These are phyloP conservation scores for Tamandua tetradactyla DNA, from an alignment of 2,797 vertebrate genomes.

Conservation along the genomic window DNA sequence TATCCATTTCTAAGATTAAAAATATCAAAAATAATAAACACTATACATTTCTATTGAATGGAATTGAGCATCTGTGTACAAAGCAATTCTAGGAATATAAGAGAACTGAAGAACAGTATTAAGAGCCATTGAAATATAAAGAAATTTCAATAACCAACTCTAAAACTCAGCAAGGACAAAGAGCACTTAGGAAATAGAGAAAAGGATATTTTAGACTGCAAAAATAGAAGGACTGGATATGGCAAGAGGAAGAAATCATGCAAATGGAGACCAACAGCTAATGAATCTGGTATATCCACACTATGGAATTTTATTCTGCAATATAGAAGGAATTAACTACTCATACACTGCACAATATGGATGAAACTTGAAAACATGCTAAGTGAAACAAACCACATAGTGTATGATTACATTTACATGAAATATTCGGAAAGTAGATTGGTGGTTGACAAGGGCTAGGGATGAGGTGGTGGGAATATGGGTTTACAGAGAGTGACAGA, in stretches of 20 bases:
- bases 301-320: background rate
- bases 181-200: background rate
- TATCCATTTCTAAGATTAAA: background rate
- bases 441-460: background rate
- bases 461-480: background rate
- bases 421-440: background rate
- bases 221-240: background rate
- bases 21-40: background rate
- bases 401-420: background rate
- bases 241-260: background rate
- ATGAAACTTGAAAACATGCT: background rate
- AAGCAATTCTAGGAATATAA: background rate
- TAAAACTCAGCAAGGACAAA: background rate
- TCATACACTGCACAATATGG: background rate
- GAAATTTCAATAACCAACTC: background rate
- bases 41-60: background rate
- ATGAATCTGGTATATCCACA: background rate
- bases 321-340: background rate
- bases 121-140: background rate
- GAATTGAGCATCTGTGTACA: background rate
- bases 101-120: background rate
- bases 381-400: background rate
- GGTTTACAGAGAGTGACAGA: no score
- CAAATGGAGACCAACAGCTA: background rate
- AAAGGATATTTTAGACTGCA: background rate